phyloP scores from a whole-genome alignment of 2,888 invertebrate genomes.

The Amphipyra tragopoginis region DNA sequence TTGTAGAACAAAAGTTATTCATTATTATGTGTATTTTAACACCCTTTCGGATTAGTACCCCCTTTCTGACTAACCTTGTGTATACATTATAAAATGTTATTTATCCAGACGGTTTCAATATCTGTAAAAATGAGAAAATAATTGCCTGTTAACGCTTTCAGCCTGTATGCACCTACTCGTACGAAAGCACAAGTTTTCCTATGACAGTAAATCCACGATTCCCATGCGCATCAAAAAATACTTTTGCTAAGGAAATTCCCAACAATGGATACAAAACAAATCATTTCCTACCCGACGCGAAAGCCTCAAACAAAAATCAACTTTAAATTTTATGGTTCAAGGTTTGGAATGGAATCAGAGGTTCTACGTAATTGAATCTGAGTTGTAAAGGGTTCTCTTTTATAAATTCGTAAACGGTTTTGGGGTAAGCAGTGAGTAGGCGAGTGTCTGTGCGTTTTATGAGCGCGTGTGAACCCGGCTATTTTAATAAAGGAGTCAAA shows the following conservation, averaged over 20 bases:
- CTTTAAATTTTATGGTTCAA: slow-evolving; percentile 1
- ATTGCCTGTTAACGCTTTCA: too few relatives aligned
- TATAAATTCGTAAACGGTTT: slow-evolving; percentile 56
- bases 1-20: too few relatives aligned
- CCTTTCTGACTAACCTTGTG: too few relatives aligned
- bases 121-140: too few relatives aligned
- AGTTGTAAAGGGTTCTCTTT: slow-evolving; percentile 50
- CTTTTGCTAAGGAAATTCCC: slow-evolving; percentile 31
- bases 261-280: slow-evolving; percentile 51
- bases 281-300: slow-evolving; percentile 17
- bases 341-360: slow-evolving; percentile 17
- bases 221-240: slow-evolving; percentile 36
- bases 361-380: slow-evolving; percentile 47
- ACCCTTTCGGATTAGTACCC: too few relatives aligned
- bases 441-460: slow-evolving; percentile 24
- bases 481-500: slow-evolving; percentile 27
- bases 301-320: slow-evolving; percentile 3
- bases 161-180: background rate
- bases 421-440: slow-evolving; percentile 15
- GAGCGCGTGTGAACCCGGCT: slow-evolving; percentile 11
- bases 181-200: slow-evolving; percentile 12
- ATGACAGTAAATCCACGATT: slow-evolving; percentile 20
- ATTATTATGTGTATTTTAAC: too few relatives aligned
- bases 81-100: too few relatives aligned
- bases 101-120: too few relatives aligned